A percentile compares a stretch with the other conserved stretches of the same genome.
Conservation (phyloP, 92 coral and sea anemone genomes). For the Heliopora coerulea region DNA sequence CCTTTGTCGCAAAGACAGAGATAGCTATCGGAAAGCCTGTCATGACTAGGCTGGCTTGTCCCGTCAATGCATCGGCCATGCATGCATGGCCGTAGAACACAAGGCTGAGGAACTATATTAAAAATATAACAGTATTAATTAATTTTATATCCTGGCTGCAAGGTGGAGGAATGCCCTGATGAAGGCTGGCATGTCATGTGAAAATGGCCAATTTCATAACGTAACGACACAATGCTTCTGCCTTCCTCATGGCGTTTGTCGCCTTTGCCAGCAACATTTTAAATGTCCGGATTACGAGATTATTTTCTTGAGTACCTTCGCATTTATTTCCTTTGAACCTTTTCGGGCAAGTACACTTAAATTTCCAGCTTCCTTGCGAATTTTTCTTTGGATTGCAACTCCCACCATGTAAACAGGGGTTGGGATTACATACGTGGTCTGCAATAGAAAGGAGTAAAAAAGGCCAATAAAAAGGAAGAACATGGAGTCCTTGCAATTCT, state of each 20-base stretch:
- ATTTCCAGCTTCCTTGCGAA: background rate
- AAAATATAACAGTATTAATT: background rate
- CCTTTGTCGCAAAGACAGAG: constrained; percentile 80
- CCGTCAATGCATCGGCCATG: constrained; percentile 39
- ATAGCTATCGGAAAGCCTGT: background rate
- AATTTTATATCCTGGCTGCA: no score
- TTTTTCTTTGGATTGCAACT: constrained; percentile 6
- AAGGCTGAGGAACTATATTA: constrained; percentile 9
- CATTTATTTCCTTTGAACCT: constrained; percentile 49
- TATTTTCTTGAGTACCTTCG: constrained; percentile 88
- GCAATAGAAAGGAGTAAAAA: background rate
- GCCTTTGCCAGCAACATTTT: no score
- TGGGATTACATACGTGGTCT: constrained; percentile 80
- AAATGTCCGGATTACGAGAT: no score
- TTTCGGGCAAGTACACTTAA: constrained; percentile 26
- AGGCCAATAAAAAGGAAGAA: no score
- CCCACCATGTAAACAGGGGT: constrained; percentile 69
- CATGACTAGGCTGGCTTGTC: constrained; percentile 7
- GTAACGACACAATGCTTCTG: no score
- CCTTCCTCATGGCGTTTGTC: no score
- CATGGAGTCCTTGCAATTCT: no score
- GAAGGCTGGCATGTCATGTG: no score
- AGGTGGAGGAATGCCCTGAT: no score
- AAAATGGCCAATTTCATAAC: no score
- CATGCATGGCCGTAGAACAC: constrained; percentile 10